Evolutionary conservation across 2,888 invertebrate genomes (phyloP), one percentile per base, ranked within the genome.

Genomic region (Ypsolopha sequella): DNA sequence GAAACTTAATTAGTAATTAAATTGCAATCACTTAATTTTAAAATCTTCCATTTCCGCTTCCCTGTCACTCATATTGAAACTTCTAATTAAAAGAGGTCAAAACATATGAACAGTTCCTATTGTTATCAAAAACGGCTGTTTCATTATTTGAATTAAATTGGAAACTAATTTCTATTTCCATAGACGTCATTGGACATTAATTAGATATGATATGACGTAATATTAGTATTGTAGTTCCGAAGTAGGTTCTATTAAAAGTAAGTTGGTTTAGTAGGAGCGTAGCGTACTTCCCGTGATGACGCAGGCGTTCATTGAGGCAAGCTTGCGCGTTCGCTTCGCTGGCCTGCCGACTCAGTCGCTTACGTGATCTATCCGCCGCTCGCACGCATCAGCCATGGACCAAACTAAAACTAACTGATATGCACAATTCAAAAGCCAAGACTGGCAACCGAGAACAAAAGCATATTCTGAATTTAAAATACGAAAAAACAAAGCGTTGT

Each of bases 241-340:
- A 24, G 24, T 24, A 66, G 70, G 68, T 62, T 70, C 65, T 72
- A 70, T 73, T 74, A 68, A 64, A 59, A 58, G 75, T 70, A 55
- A 13, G 66, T 79, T 77, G 70, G 70, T 69, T 73, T 68, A 68
- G 69, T 68, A 66, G 56, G 51, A 60, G 71, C 80, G 85, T 79
- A 60, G 71, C 80, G 85, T 79, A 84, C 79, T 85, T 85, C 80
- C 86, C 86, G 76, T 66, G 65, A 65, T 86, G 85, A 86, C 86
- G 86, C 73, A 73, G 70, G 61, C 73, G 61, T 70, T 65, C 80
- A 81, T 82, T 81, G 73, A 85, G 73, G 74, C 70, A 73, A 77
- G 78, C 13, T 73, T 68, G 64, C 61, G 72, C 73, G 80, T 75
- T 60, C 58, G 62, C 77, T n/a, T n/a, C n/a, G n/a, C n/a, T n/a